These are phyloP conservation scores for Tachina lurida DNA, from an alignment of 2,888 invertebrate genomes.

Conservation along the genomic window DNA sequence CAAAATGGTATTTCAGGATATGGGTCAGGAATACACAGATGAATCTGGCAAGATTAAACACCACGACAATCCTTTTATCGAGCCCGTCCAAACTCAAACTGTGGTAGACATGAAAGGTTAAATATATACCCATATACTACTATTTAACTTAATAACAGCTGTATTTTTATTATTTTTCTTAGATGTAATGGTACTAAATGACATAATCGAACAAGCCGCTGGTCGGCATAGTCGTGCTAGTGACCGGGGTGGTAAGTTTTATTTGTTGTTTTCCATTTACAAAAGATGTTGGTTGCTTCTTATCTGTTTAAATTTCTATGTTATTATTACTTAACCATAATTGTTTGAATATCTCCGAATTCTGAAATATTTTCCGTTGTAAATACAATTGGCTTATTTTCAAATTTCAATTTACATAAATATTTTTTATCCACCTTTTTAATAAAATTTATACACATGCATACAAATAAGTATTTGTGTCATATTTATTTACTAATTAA, in stretches of 20 bases:
- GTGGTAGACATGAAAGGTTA: conserved; percentile 97
- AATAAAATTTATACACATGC: conserved; percentile 5
- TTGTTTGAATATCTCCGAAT: conserved; percentile 55
- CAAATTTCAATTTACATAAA: conserved; percentile 9
- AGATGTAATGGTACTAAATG: conserved; percentile 99
- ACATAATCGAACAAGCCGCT: conserved; percentile 97
- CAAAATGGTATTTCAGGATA: conserved; percentile 85
- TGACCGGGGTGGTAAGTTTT: conserved; percentile 92
- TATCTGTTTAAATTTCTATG: conserved; percentile 70
- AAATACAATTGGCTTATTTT: conserved; percentile 48
- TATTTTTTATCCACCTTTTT: conserved; percentile 1
- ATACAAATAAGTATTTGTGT: conserved; percentile 3
- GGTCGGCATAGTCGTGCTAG: conserved; percentile 93
- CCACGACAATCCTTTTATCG: conserved; percentile 95
- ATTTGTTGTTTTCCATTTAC: conserved; percentile 31
- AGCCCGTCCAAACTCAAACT: conserved; percentile 92
- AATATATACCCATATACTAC: background rate
- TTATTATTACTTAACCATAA: conserved; percentile 17
- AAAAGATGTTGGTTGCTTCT: conserved; percentile 39
- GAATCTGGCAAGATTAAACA: conserved; percentile 92
- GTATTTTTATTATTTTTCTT: conserved; percentile 16
- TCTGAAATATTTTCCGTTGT: conserved; percentile 55
- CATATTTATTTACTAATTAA: conserved; percentile 10
- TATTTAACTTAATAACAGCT: background rate
- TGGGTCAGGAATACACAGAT: conserved; percentile 90